Evolutionary conservation across 1,140 invertebrate genomes (phyloP).

Genomic region (Trialeurodes vaporariorum): DNA sequence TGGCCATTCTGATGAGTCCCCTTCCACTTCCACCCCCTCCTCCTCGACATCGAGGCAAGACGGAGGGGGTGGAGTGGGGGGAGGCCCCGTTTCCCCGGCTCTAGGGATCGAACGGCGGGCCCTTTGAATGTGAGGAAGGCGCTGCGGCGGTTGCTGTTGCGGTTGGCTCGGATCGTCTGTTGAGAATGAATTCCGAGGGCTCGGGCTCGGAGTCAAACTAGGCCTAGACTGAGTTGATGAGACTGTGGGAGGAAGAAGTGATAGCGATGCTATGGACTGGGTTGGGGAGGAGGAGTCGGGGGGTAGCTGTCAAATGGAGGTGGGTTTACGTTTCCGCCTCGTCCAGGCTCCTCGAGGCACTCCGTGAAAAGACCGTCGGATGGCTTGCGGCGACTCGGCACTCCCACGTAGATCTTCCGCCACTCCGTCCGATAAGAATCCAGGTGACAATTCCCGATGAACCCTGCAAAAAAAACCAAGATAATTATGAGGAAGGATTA

Average conservation of each 20-base stretch:
- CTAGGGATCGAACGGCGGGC: neutral
- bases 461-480: too few relatives aligned
- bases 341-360: constrained; percentile 11
- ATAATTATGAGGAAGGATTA: too few relatives aligned
- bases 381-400: neutral
- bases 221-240: neutral
- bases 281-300: neutral
- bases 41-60: neutral
- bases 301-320: neutral
- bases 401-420: neutral
- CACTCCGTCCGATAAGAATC: constrained; percentile 8
- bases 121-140: neutral
- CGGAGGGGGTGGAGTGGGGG: neutral
- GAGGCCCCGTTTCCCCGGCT: neutral
- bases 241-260: neutral
- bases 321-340: constrained; percentile 6
- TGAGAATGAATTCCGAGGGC: neutral
- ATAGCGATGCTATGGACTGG: neutral
- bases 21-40: neutral
- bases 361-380: constrained; percentile 7
- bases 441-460: constrained; percentile 1
- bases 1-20: neutral
- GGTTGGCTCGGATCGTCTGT: neutral
- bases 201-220: neutral
- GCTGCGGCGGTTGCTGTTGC: neutral